Evolutionary conservation across 2,113 vertebrate genomes (phyloP), one percentile per base, ranked within the genome.

Genomic region (Pterocles burchelli): DNA sequence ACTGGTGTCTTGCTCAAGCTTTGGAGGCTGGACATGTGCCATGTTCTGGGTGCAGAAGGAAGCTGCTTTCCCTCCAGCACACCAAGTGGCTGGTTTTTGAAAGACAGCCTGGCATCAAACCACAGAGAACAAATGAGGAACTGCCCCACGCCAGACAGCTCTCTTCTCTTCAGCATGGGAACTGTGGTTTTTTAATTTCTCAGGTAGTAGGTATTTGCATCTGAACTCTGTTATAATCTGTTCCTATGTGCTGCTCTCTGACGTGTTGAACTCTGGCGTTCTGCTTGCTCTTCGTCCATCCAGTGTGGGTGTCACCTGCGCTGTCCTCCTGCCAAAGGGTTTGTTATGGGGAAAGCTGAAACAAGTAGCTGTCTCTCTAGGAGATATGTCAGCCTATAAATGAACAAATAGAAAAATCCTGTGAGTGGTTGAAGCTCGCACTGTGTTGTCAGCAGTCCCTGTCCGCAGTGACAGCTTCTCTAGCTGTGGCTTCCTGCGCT

Each of bases 301-400:
- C 31, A 10, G 8, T 0, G 1, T 7, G 34, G 1, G 0, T 5
- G 15, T n/a, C 1, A 0, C 6, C 5, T 0, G 0, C 18, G 6
- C 34, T 17, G 26, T 41, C 28, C n/a, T 49, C 8, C 4, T 15
- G 6, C 70, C 59, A 43, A 25, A 5, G 5, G 17, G 43, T 6
- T 76, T 34, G 33, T 34, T 43, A 5, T 1, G 29, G 33, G 55
- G 38, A 17, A 43, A 33, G 17, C 0, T 1, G 62, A n/a, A 14
- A 10, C 11, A 14, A 54, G 43, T 46, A 74, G 59, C 12, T 77
- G 17, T 11, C 16, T 59, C 21, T 51, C 15, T 52, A 49, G 67
- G 31, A 36, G 43, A 5, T 63, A 4, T 22, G n/a, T 62, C 75
- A 70, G 71, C 6, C 10, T 33, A 1, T 25, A 52, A 58, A 67